Evolutionary conservation across 92 coral and sea anemone genomes (phyloP).

Genomic region (Umimayanthus chanpuru): DNA sequence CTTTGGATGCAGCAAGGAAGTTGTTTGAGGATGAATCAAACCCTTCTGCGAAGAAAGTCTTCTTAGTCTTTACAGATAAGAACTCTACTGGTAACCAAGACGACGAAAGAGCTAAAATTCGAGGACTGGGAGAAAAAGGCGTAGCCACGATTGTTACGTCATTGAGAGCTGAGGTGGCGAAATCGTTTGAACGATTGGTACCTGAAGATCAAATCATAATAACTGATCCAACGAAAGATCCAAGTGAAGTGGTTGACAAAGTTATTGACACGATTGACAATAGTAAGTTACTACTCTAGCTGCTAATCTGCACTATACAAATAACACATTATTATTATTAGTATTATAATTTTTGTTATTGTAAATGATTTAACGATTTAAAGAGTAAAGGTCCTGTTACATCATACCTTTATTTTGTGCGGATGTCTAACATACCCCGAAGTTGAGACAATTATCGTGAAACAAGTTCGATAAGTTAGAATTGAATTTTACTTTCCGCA

Average conservation of each 20-base stretch:
- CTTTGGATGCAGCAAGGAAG: constrained; percentile 37
- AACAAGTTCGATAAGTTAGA: no score
- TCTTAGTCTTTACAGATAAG: constrained; percentile 25
- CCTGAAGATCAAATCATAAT: constrained; percentile 18
- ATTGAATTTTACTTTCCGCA: no score
- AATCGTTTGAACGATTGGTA: constrained; percentile 5
- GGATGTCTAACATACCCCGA: no score
- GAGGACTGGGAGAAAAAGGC: constrained; percentile 17
- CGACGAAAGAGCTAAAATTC: constrained; percentile 26
- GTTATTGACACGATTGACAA: constrained; percentile 11
- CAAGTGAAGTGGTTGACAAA: constrained; percentile 10
- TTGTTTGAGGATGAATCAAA: constrained; percentile 56
- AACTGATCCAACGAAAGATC: constrained; percentile 22
- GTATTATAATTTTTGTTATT: no score
- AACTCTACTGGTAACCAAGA: constrained; percentile 27
- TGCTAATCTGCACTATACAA: background rate
- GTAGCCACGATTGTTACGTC: constrained; percentile 20
- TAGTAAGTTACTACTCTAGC: background rate
- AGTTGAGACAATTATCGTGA: no score
- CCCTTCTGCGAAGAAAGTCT: constrained; percentile 39
- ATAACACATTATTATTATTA: background rate
- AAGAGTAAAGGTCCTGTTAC: no score
- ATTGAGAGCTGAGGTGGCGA: constrained; percentile 13
- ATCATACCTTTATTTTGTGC: no score
- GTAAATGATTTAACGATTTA: no score